These are phyloP conservation scores for Cryptus armator DNA, from an alignment of 2,888 invertebrate genomes.

Conservation along the genomic window DNA sequence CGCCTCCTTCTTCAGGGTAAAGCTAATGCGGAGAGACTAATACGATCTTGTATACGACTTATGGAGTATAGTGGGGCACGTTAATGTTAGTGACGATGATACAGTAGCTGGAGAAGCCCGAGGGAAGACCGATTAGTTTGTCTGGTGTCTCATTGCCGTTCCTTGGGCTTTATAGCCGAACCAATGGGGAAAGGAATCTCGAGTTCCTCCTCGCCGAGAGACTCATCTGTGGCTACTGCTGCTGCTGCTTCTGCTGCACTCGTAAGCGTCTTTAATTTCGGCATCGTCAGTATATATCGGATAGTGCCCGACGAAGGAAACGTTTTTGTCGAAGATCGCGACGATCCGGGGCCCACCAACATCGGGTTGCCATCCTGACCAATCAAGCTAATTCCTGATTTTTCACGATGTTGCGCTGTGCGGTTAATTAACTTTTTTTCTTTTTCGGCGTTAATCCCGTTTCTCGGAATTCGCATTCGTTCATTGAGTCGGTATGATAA, in stretches of 20 bases:
- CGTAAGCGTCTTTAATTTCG: conserved; percentile 67
- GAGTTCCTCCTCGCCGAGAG: conserved; percentile 54
- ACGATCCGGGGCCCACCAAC: conserved; percentile 18
- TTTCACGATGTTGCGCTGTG: background rate
- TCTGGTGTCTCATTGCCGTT: conserved; percentile 57
- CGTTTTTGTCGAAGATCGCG: conserved; percentile 17
- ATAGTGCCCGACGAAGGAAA: conserved; percentile 62
- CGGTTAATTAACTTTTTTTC: background rate
- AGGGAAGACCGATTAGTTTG: conserved; percentile 63
- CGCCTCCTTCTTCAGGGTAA: background rate
- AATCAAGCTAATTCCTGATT: background rate
- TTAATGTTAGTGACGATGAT: conserved; percentile 2
- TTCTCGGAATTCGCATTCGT: background rate
- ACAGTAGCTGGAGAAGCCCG: conserved; percentile 55
- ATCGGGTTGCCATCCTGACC: background rate
- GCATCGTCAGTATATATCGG: conserved; percentile 65
- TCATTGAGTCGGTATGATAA: conserved; percentile 8
- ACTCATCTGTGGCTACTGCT: conserved; percentile 34
- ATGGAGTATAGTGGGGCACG: background rate
- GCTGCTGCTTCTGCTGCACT: conserved; percentile 52
- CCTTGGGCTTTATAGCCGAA: conserved; percentile 43
- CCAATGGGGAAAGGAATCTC: conserved; percentile 65
- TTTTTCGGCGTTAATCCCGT: background rate
- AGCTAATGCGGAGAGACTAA: conserved; percentile 26
- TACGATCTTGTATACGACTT: background rate